Base-by-base conservation (phyloP, 53 echinoderm and acorn worm species). In the Apostichopus leukothele region DNA sequence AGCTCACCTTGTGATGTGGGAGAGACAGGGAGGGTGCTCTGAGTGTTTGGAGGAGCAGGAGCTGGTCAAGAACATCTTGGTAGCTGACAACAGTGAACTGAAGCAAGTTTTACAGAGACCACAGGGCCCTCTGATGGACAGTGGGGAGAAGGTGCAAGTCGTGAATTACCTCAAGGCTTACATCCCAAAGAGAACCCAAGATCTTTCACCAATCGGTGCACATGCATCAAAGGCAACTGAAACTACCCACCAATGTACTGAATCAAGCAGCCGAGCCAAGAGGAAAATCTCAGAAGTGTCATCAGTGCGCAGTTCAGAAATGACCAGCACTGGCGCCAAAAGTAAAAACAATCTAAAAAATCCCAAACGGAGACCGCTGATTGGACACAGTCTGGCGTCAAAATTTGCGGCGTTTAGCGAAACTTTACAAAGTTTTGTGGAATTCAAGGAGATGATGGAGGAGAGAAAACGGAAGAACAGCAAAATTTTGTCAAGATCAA, bases 1-100 rank as follows among this genome's bases (percentile, higher is more conserved):
- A 84, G 91, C 93, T 39, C 99, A 99, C 88, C 71, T 99, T 6
- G 51, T 99, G 16, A 86, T 91, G 6, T 93, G 94, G 94, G 99
- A 99, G 75, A 88, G 98, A n/a, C 76, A 89, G 83, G 81, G 71
- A 10, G 71, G 75, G 16, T 96, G 95, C 76, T 76, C 74, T 1
- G 88, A 85, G 9, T 96, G 95, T 55, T n/a, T 73, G 51, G 26
- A 74, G 12, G 77, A 92, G 55, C 93, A 90, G 54, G 26, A 26
- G 9, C 25, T 26, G 8, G 67, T 66, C 10, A 21, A 21, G 2
- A 74, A 79, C 12, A 79, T 89, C 53, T 19, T 50, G 60, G 51
- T 16, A 13, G 66, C 86, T 66, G 63, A 59, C 71, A 18, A 18
- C 6, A 19, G 6, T 1, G 9, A 20, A 9, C 12, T 21, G 59